Evolutionary conservation across 1,140 invertebrate species (phyloP).

Genomic region (Lepidurus apus): DNA sequence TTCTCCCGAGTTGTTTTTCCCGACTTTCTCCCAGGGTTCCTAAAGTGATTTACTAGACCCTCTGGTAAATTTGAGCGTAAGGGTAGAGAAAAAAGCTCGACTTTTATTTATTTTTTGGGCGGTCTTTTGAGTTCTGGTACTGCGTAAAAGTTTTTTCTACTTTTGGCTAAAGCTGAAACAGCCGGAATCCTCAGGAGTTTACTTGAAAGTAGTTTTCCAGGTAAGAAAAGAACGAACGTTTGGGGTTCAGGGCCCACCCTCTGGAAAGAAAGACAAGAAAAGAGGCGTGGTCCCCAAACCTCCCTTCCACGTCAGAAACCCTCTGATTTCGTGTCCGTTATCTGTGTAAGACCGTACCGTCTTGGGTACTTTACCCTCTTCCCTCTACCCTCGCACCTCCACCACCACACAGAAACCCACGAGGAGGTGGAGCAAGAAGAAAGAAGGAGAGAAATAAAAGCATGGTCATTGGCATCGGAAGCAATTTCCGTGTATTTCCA

Average conservation of each 20-base stretch:
- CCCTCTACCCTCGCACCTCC: no score
- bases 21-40: not conserved
- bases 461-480: not conserved
- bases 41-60: not conserved
- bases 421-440: not conserved
- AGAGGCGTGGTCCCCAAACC: not conserved
- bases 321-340: not conserved
- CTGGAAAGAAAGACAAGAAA: not conserved
- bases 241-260: not conserved
- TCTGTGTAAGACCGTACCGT: not conserved
- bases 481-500: not conserved
- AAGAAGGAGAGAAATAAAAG: not conserved
- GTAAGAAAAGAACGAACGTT: not conserved
- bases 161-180: no score
- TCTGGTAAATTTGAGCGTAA: not conserved
- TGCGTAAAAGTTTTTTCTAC: not conserved
- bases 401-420: not conserved
- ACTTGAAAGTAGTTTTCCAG: not conserved
- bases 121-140: slow-evolving; percentile 24
- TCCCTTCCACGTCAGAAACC: not conserved
- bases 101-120: slow-evolving; percentile 33
- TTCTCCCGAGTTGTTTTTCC: not conserved
- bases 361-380: not conserved
- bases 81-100: not conserved
- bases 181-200: no score